Base-by-base conservation (phyloP, 2,888 invertebrate species). In the Aromia moschata region DNA sequence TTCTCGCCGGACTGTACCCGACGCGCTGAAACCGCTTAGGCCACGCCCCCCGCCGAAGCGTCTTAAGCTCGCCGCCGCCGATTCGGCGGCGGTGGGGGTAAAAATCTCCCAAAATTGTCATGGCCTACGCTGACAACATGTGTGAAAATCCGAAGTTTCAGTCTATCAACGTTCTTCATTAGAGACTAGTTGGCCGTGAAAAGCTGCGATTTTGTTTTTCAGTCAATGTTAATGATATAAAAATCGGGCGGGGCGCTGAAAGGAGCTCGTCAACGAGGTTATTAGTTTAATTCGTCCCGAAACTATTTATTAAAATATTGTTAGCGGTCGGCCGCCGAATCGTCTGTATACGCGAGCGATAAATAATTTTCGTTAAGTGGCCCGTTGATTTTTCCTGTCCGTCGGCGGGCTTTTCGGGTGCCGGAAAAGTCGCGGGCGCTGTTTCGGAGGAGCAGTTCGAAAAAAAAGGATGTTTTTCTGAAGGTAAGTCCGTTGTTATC, bases 121-220 rank as follows among this genome's bases (percentile, higher is more conserved):
- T 70, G 70, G 70, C 70, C 54, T 58, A 70, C 75, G 78, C 72
- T 79, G 78, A 79, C 77, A 78, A 72, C 77, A 79, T 76, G 79
- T 79, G 79, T 78, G 77, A 78, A 79, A 79, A 78, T 72, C 64
- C 64, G 58, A 65, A 71, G 71, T 70, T 74, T 74, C 74, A 77
- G 77, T 79, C 78, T 70, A 72, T 79, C 79, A 79, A 71, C 77
- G 73, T 65, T 60, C 66, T 74, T 75, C 75, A 76, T 77, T 77
- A 71, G 70, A 66, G 60, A 55, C 64, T 54, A 69, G 70, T 68
- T 69, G 67, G 68, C 72, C 71, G 74, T 70, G 74, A 73, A 72
- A 72, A 67, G 58, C 58, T 51, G 60, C 55, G 56, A 64, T 68
- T 55, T 55, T 45, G 61, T 55, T 56, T 60, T n/a, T 58, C 53